phyloP scores from a whole-genome alignment of 2,113 vertebrate species.

The Eurystomus gularis region DNA sequence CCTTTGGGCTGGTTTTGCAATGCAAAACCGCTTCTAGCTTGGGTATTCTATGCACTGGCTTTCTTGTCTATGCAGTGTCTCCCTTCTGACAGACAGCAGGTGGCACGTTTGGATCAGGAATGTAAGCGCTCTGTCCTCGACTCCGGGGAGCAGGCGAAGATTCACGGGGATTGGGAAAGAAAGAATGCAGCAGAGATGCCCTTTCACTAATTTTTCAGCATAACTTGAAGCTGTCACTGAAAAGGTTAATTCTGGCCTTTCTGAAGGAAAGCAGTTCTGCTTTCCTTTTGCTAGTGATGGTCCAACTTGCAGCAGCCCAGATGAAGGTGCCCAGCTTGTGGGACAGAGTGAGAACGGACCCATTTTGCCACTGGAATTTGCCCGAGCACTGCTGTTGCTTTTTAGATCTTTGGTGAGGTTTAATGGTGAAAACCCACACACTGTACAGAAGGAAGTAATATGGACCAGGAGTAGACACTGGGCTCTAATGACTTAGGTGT shows the following conservation, averaged over 20 bases:
- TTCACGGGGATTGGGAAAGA: background rate
- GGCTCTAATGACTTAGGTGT: background rate
- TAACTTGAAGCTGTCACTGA: background rate
- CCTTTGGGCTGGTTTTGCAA: background rate
- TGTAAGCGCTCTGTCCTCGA: background rate
- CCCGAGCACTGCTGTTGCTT: background rate
- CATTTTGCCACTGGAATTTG: background rate
- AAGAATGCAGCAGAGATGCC: background rate
- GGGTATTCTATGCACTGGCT: background rate
- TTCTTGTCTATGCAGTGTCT: background rate
- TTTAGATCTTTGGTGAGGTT: background rate
- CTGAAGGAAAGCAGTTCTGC: background rate
- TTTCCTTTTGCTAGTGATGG: background rate
- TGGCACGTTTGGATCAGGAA: constrained; percentile 38
- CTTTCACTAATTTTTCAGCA: background rate
- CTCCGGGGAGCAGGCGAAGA: background rate
- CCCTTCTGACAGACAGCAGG: constrained; percentile 12
- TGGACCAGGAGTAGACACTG: background rate
- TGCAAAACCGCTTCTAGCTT: background rate
- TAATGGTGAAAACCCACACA: background rate
- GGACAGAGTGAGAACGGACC: background rate
- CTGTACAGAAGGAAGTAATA: background rate
- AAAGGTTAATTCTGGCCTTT: background rate
- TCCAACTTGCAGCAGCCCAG: background rate
- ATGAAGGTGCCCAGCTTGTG: background rate